Evolutionary conservation across 2,888 invertebrate species (phyloP).

Genomic region (Drosophila planitibia): DNA sequence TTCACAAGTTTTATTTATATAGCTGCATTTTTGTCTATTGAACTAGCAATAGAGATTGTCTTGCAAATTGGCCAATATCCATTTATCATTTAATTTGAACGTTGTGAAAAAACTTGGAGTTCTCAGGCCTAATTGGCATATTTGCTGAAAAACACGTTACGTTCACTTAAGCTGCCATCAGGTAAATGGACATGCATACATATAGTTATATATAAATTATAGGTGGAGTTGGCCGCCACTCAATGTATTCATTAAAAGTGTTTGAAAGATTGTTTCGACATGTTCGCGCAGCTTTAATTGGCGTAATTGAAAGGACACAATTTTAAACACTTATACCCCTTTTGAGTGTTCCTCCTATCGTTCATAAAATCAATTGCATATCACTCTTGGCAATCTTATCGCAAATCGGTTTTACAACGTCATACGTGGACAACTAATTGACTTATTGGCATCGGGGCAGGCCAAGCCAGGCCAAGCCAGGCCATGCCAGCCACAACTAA

Average conservation of each 20-base stretch:
- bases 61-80: conserved; percentile 13
- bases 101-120: neutral
- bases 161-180: conserved; percentile 16
- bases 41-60: conserved; percentile 14
- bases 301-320: conserved; percentile 58
- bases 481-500: conserved; percentile 12
- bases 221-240: conserved; percentile 9
- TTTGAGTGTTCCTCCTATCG: conserved; percentile 23
- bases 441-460: conserved; percentile 54
- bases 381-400: conserved; percentile 64
- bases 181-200: neutral
- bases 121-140: conserved; percentile 34
- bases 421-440: conserved; percentile 60
- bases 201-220: neutral
- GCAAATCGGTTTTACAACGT: conserved; percentile 43
- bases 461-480: conserved; percentile 9
- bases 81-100: conserved; percentile 24
- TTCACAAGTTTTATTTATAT: neutral
- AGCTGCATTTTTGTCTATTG: neutral
- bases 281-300: conserved; percentile 47
- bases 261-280: conserved; percentile 27
- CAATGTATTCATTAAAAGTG: conserved; percentile 27
- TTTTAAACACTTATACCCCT: conserved; percentile 21
- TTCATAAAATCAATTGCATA: conserved; percentile 62
- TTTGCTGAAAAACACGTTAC: conserved; percentile 28